These are phyloP conservation scores for Thermophis baileyi DNA, from an alignment of 2,113 vertebrate species.

Conservation along the genomic window DNA sequence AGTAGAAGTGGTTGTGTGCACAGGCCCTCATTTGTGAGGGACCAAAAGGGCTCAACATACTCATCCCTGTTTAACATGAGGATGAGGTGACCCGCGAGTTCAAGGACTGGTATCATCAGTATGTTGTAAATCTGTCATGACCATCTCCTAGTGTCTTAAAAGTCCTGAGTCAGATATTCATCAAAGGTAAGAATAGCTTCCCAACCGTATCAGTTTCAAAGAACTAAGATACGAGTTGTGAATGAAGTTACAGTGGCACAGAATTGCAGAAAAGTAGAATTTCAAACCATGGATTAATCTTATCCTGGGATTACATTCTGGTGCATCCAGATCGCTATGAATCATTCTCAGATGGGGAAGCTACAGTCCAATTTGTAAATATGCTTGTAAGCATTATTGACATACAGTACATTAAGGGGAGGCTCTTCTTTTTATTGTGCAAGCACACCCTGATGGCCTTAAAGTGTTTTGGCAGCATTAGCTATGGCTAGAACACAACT, in stretches of 20 bases:
- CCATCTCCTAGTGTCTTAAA: not conserved
- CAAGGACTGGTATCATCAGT: not conserved
- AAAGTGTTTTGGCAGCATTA: not conserved
- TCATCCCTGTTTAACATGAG: not conserved
- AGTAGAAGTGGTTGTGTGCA: not conserved
- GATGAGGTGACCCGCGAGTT: not conserved
- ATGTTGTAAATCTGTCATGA: not conserved
- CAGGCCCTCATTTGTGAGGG: not conserved
- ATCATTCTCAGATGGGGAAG: not conserved
- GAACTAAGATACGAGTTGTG: not conserved
- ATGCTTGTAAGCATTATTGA: not conserved
- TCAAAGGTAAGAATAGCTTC: not conserved
- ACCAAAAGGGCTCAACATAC: not conserved
- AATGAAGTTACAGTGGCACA: not conserved
- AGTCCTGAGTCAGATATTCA: not conserved
- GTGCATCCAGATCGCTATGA: not conserved
- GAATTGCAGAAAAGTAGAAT: not conserved
- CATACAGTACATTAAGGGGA: no score
- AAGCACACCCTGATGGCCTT: not conserved
- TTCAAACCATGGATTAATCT: not conserved
- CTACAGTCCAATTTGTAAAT: not conserved
- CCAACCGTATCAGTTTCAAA: not conserved
- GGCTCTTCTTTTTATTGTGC: not conserved
- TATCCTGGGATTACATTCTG: not conserved
- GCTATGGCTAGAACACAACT: not conserved